Evolutionary conservation across 1,140 invertebrate species (phyloP).

Genomic region (Pogonomyrmex barbatus): DNA sequence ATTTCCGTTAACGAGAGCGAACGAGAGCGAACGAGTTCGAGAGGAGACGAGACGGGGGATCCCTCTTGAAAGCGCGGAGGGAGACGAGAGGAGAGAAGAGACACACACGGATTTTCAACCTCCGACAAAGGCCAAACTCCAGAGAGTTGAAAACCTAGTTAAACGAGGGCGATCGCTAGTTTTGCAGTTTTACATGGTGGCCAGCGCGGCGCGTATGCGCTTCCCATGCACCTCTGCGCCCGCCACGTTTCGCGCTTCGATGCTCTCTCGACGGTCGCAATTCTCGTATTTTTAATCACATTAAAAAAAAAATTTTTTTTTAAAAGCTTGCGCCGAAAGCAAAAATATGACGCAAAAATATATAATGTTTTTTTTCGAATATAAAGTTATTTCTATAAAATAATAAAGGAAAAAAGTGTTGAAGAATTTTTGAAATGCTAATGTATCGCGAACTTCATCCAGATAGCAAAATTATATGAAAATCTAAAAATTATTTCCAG

Average conservation of each 20-base stretch:
- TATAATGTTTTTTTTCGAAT: neutral
- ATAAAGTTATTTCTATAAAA: neutral
- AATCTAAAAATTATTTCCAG: neutral
- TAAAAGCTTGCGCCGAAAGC: neutral
- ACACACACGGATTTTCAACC: conserved; percentile 19
- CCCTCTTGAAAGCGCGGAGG: neutral
- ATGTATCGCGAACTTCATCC: neutral
- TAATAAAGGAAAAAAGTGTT: neutral
- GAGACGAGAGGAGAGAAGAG: neutral
- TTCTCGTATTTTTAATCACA: conserved; percentile 21
- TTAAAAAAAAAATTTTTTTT: neutral
- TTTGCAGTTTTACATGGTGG: conserved; percentile 67
- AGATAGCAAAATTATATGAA: neutral
- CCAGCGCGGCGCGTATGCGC: conserved; percentile 60
- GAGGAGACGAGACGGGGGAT: neutral
- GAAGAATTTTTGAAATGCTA: neutral
- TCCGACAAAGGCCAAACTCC: conserved; percentile 66
- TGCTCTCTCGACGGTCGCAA: neutral
- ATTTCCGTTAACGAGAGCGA: conserved; percentile 64
- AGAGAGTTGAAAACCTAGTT: conserved; percentile 70
- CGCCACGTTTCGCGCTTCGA: conserved; percentile 12
- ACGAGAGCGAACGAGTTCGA: conserved; percentile 37
- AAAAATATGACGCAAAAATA: neutral
- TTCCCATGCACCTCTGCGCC: conserved; percentile 61
- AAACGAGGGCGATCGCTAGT: conserved; percentile 70